Percentiles rank a stretch among this genome's conserved stretches.
These are phyloP conservation scores for Riptortus pedestris DNA, from an alignment of 1,140 invertebrate genomes.

Conservation along the genomic window DNA sequence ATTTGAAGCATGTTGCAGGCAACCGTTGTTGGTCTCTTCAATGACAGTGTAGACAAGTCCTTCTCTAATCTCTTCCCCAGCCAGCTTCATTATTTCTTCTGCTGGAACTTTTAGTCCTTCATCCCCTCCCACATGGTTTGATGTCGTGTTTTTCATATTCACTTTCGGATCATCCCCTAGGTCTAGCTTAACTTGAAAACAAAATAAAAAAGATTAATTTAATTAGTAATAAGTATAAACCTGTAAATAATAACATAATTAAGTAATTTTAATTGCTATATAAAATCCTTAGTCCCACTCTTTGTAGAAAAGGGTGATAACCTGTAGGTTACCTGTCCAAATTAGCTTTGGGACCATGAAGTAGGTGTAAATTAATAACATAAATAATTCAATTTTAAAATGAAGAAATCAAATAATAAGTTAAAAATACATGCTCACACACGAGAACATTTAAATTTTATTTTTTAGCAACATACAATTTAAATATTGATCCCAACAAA, in stretches of 20 bases:
- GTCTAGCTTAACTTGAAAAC: slow-evolving; percentile 25
- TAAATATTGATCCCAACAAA: too few relatives aligned
- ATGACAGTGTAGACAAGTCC: slow-evolving; percentile 30
- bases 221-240: too few relatives aligned
- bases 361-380: too few relatives aligned
- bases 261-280: not conserved
- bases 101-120: not conserved
- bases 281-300: too few relatives aligned
- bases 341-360: too few relatives aligned
- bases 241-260: not conserved
- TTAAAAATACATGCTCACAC: too few relatives aligned
- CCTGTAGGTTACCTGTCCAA: too few relatives aligned
- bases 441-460: too few relatives aligned
- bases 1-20: slow-evolving; percentile 1
- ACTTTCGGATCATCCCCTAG: slow-evolving; percentile 13
- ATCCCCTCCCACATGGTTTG: not conserved
- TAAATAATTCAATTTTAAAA: too few relatives aligned
- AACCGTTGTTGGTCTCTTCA: slow-evolving; percentile 18
- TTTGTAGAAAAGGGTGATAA: too few relatives aligned
- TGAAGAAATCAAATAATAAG: too few relatives aligned
- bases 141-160: slow-evolving; percentile 9
- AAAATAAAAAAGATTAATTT: slow-evolving; percentile 13
- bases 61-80: slow-evolving; percentile 30
- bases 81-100: slow-evolving; percentile 27
- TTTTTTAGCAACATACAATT: too few relatives aligned